Conservation (phyloP, 1,140 invertebrate genomes). For the Heliconius hermathena region DNA sequence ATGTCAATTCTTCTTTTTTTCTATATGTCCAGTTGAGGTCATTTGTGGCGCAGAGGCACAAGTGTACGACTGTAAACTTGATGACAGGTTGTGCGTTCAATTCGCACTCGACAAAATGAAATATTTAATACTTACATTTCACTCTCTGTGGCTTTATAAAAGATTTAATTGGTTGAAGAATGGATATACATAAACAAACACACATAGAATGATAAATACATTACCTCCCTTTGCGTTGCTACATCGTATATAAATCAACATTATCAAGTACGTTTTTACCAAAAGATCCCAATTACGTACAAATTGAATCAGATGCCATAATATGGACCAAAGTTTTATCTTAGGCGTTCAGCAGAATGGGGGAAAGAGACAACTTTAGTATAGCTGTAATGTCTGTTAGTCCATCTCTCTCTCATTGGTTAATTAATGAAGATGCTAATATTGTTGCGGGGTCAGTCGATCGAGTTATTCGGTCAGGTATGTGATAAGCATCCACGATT, state of each 20-base stretch:
- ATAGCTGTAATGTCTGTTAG: neutral
- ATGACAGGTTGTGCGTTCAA: too few relatives aligned
- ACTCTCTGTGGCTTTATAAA: too few relatives aligned
- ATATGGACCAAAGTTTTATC: constrained; percentile 18
- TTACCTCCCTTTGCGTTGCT: too few relatives aligned
- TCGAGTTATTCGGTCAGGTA: neutral
- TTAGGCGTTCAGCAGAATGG: neutral
- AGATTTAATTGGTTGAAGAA: too few relatives aligned
- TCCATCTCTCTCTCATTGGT: constrained; percentile 20
- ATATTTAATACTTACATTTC: too few relatives aligned
- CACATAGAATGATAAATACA: neutral
- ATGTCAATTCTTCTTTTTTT: too few relatives aligned
- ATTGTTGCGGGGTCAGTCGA: constrained; percentile 33
- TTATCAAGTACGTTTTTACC: neutral
- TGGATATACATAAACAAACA: neutral
- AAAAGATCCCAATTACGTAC: neutral
- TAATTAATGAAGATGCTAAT: constrained; percentile 44
- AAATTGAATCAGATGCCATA: constrained; percentile 16
- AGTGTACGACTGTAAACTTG: too few relatives aligned
- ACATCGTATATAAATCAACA: too few relatives aligned
- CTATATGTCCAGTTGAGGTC: neutral
- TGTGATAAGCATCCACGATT: neutral
- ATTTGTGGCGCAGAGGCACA: too few relatives aligned
- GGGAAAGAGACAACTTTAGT: neutral
- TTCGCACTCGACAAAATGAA: too few relatives aligned